phyloP scores from a whole-genome alignment of 2,113 vertebrate species.

The Neogobius melanostomus region DNA sequence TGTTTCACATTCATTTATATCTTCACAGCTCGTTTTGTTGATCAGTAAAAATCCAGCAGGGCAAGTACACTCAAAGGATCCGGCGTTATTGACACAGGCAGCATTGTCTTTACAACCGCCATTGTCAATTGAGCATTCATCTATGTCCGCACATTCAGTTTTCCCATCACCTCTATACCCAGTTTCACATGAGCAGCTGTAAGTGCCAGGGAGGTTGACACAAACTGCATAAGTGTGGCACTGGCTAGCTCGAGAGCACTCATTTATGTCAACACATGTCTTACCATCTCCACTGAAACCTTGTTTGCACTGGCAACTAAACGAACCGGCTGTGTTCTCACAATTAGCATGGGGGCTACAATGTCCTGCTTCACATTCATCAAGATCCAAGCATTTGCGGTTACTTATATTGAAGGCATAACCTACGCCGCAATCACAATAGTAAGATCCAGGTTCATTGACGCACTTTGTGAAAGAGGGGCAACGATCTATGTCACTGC shows the following conservation, averaged over 20 bases:
- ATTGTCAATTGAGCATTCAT: slow-evolving; percentile 77
- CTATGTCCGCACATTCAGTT: slow-evolving; percentile 71
- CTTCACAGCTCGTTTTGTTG: slow-evolving; percentile 75
- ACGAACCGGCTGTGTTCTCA: slow-evolving; percentile 74
- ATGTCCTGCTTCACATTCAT: slow-evolving; percentile 69
- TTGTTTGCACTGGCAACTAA: slow-evolving; percentile 67
- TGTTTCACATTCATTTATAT: slow-evolving; percentile 76
- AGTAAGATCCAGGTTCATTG: slow-evolving; percentile 76
- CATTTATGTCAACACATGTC: slow-evolving; percentile 73
- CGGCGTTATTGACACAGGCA: slow-evolving; percentile 72
- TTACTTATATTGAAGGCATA: slow-evolving; percentile 58
- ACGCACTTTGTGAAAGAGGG: slow-evolving; percentile 68
- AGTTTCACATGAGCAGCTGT: slow-evolving; percentile 73
- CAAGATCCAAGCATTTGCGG: slow-evolving; percentile 68
- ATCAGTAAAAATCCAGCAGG: slow-evolving; percentile 66
- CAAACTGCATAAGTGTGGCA: slow-evolving; percentile 76
- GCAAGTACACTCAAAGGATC: slow-evolving; percentile 78
- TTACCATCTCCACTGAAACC: slow-evolving; percentile 78
- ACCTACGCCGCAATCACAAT: slow-evolving; percentile 77
- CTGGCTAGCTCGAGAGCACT: slow-evolving; percentile 60
- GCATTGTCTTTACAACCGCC: slow-evolving; percentile 77
- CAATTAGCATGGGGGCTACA: slow-evolving; percentile 75
- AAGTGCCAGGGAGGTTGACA: slow-evolving; percentile 72
- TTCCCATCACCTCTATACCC: slow-evolving; percentile 78
- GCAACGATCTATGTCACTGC: slow-evolving; percentile 61